Evolutionary conservation across 2,888 invertebrate genomes (phyloP), one percentile per base, ranked within the genome.

Genomic region (Eumacrocentrus americanus): DNA sequence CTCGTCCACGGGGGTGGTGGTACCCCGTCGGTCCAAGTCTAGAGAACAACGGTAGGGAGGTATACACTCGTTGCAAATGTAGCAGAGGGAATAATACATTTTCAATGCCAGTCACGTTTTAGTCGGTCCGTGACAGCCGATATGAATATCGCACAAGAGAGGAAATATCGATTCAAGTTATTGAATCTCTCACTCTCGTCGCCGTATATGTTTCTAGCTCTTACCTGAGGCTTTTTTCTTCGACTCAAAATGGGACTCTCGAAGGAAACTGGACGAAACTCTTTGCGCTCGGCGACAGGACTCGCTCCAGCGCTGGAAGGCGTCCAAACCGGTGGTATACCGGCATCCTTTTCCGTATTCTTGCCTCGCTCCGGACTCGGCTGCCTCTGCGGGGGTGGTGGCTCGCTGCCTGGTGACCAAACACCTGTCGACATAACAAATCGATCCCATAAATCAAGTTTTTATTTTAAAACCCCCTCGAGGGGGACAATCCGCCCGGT

Each of bases 221-320:
- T 62, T 70, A 82, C 82, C 75, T 81, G 76, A 2, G 69, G 51
- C 65, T 73, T 75, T 72, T 85, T 81, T 73, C 84, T 86, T 48
- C 89, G 83, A 56, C 83, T 81, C 67, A 88, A 80, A 55, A 85
- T 83, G 48, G 90, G 89, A 55, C 90, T 89, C 72, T 89, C 89
- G 71, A 90, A 91, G 70, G 83, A 89, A 48, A 94, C 90, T 3
- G 94, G 91, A 64, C 90, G 86, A 83, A 92, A 94, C 78, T 88
- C 86, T 81, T 92, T 93, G 69, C 91, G 85, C 68, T 89, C 89
- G 23, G 86, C 82, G 54, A 85, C 85, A 38, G 93, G 92, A 73
- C 92, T 92, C 34, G 91, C 85, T 65, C 85, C 86, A 48, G 88
- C 87, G 74, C 85, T 86, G 70, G 86, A 86, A 9, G 94, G 93